Percentiles rank a stretch among this genome's conserved stretches.
These are phyloP conservation scores for Dendrolimus pini DNA, from an alignment of 2,888 invertebrate genomes.

Conservation along the genomic window DNA sequence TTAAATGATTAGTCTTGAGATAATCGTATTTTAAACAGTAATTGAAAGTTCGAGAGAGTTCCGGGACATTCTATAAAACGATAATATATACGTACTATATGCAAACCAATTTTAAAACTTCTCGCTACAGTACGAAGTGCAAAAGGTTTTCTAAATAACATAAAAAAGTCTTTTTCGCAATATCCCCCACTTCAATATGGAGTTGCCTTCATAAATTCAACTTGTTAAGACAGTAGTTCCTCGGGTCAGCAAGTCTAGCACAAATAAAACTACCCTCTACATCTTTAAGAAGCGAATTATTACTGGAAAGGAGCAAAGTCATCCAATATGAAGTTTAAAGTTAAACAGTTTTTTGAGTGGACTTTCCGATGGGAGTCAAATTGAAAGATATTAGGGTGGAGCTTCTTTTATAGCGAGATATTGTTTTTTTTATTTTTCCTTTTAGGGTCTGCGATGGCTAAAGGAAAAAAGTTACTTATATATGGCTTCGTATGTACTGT, in stretches of 20 bases:
- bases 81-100: too few species aligned
- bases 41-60: too few species aligned
- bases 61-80: too few species aligned
- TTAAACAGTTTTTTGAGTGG: conserved; percentile 16
- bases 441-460: too few species aligned
- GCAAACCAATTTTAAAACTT: background rate
- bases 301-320: conserved; percentile 14
- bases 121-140: background rate
- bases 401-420: background rate
- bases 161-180: background rate
- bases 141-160: background rate
- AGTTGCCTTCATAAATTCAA: background rate
- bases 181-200: background rate
- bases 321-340: conserved; percentile 16
- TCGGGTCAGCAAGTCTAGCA: conserved; percentile 1
- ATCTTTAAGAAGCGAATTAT: conserved; percentile 1
- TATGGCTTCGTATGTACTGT: too few species aligned
- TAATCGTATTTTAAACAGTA: too few species aligned
- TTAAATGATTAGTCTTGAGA: too few species aligned
- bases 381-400: conserved; percentile 9
- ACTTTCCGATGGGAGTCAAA: conserved; percentile 9
- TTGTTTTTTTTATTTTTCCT: background rate
- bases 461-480: too few species aligned
- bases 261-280: conserved; percentile 6
- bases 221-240: background rate